Percentiles rank a stretch among this genome's conserved stretches.
These are phyloP conservation scores for Crossaster papposus DNA, from an alignment of 53 echinoderm and acorn worm genomes.

Conservation along the genomic window DNA sequence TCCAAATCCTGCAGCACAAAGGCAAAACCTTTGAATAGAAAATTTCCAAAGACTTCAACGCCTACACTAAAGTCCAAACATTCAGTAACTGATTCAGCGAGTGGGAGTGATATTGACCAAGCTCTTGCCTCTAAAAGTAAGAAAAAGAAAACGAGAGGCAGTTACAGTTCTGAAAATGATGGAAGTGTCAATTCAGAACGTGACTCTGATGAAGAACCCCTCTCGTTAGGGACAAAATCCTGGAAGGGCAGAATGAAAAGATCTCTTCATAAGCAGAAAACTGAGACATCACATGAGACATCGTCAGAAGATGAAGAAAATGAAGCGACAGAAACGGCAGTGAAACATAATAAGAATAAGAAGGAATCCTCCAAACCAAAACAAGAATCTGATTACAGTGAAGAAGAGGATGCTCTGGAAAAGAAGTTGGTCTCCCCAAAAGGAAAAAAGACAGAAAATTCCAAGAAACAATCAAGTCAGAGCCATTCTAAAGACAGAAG, in stretches of 20 bases:
- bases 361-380: neutral
- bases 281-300: neutral
- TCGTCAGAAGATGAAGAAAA: conserved; percentile 47
- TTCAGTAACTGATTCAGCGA: neutral
- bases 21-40: neutral
- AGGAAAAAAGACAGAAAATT: neutral
- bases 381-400: neutral
- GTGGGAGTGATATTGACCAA: conserved; percentile 29
- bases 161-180: neutral
- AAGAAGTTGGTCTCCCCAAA: neutral
- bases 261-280: neutral
- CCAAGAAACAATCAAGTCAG: neutral
- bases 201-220: conserved; percentile 23
- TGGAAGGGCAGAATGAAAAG: no score
- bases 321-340: neutral
- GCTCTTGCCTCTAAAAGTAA: neutral
- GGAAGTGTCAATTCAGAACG: neutral
- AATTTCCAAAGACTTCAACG: neutral
- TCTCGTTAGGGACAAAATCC: neutral
- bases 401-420: neutral
- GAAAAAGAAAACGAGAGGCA: neutral
- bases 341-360: neutral
- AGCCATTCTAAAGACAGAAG: neutral
- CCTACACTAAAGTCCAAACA: neutral
- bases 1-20: conserved; percentile 13